Evolutionary conservation across 2,888 invertebrate species (phyloP).

Genomic region (Troides helena): DNA sequence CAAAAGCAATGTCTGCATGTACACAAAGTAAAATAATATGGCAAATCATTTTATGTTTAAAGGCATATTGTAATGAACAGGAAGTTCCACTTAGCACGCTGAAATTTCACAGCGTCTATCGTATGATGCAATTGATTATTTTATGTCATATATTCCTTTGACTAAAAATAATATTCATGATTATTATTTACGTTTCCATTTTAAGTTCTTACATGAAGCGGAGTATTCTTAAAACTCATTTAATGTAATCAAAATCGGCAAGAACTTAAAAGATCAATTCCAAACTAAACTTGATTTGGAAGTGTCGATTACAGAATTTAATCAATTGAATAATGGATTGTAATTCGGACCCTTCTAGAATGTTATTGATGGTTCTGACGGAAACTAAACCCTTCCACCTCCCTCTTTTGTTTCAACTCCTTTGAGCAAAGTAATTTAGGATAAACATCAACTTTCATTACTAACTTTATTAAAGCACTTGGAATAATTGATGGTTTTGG

Average conservation of each 20-base stretch:
- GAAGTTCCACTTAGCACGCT: no score
- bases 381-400: neutral
- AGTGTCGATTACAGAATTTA: constrained; percentile 15
- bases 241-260: neutral
- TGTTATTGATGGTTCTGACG: constrained; percentile 6
- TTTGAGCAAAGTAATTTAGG: neutral
- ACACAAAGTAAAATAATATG: no score
- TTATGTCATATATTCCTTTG: neutral
- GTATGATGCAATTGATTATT: no score
- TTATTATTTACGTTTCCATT: neutral
- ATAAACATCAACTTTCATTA: neutral
- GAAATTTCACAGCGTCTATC: no score
- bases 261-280: neutral
- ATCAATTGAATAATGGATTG: constrained; percentile 22
- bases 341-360: constrained; percentile 10
- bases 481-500: neutral
- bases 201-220: neutral
- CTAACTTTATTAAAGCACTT: constrained; percentile 1
- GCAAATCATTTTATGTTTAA: no score
- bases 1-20: no score
- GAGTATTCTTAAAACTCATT: neutral
- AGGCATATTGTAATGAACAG: no score
- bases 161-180: neutral
- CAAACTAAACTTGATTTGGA: constrained; percentile 13
- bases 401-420: neutral